Percentiles rank a stretch among this genome's conserved stretches.
Evolutionary conservation across 2,888 invertebrate species (phyloP).

Genomic region (Drosophila affinis): DNA sequence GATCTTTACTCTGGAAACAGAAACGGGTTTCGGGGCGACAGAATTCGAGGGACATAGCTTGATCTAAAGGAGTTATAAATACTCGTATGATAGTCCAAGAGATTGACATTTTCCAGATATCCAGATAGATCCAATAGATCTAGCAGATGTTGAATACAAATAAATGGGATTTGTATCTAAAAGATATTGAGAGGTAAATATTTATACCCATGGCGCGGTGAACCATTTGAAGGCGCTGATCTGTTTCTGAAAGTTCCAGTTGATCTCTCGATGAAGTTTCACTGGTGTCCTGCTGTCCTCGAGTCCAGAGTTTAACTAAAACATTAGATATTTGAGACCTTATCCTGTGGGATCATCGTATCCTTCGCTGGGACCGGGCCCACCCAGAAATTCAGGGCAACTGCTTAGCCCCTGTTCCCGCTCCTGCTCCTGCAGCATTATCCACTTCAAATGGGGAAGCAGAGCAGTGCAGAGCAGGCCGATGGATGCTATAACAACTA

Average conservation of each 20-base stretch:
- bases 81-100: no score
- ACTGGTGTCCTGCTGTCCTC: neutral
- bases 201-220: no score
- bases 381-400: neutral
- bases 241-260: no score
- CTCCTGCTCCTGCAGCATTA: neutral
- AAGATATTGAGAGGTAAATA: neutral
- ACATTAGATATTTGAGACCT: neutral
- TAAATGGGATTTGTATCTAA: neutral
- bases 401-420: neutral
- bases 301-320: neutral
- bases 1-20: conserved; percentile 2
- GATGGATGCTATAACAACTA: neutral
- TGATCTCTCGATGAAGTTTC: no score
- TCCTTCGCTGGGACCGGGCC: neutral
- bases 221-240: no score
- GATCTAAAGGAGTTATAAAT: conserved; percentile 14
- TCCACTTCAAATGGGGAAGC: neutral
- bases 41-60: conserved; percentile 11
- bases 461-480: neutral
- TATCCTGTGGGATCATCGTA: neutral
- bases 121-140: neutral
- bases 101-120: neutral
- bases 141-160: neutral
- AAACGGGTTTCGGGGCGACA: conserved; percentile 2